Evolutionary conservation across 2,888 invertebrate species (phyloP), one percentile per base, ranked within the genome.

Genomic region (Synanthedon vespiformis): DNA sequence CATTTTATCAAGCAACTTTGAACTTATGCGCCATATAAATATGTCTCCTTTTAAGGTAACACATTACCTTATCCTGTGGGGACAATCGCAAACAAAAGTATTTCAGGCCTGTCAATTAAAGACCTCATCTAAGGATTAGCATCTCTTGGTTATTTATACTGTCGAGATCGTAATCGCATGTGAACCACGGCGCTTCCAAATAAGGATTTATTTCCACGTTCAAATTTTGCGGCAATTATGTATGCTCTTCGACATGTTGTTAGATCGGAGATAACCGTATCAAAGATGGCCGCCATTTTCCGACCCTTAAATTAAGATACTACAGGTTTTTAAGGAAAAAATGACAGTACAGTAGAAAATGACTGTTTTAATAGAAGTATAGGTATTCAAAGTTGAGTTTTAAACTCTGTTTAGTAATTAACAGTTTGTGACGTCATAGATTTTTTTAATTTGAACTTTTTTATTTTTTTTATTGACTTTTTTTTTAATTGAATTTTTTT

Each of bases 81-180:
- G 52, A 56, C 56, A 52, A 40, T 53, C 56, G 56, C 53, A 55
- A 49, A 54, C 54, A 57, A 64, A 73, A 68, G 68, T 74, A 71
- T 70, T 74, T 76, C 74, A 65, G 68, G 13, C 56, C 76, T 78
- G 80, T 80, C 80, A 80, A 80, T 80, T 80, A 80, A 71, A 55
- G 62, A 58, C 61, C 58, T 59, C 44, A 44, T 44, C 61, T 66
- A 58, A 56, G 72, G 77, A 75, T 78, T 70, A 77, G 63, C 70
- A 74, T 77, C 77, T 63, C 54, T 44, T 2, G 56, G 66, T 67
- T 70, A 70, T 68, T 65, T 69, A 72, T 68, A 44, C 34, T 44
- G 44, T 44, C n/a, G 14, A 13, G 44, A 44, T 44, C 44, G 13
- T 44, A 44, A 34, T 44, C 44, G n/a, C 44, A 44, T 44, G 44